phyloP scores from a whole-genome alignment of 1,140 invertebrate species.

The Alviniconcha marisindica region DNA sequence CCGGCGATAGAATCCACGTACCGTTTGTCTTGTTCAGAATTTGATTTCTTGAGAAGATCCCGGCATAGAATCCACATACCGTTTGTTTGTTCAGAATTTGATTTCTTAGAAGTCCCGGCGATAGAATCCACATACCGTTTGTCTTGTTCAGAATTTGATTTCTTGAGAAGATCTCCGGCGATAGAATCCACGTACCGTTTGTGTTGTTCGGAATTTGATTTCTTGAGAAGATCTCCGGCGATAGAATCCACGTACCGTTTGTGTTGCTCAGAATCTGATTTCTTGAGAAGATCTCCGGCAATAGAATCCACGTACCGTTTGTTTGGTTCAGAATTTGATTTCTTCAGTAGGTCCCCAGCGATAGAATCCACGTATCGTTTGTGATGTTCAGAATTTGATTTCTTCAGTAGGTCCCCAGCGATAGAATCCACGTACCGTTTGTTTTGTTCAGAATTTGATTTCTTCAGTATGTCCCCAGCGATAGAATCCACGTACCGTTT shows the following conservation, averaged over 20 bases:
- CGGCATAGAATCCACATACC: constrained; percentile 16
- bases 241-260: constrained; percentile 24
- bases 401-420: constrained; percentile 30
- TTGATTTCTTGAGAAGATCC: not conserved
- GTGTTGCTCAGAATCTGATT: not conserved
- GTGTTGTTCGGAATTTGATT: not conserved
- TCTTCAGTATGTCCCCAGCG: constrained; percentile 36
- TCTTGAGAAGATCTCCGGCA: constrained; percentile 23
- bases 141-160: not conserved
- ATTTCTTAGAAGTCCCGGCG: not conserved
- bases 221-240: constrained; percentile 18
- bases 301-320: constrained; percentile 38
- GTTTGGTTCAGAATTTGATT: not conserved
- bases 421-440: constrained; percentile 42
- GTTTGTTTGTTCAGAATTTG: not conserved
- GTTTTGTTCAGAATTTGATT: not conserved
- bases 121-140: not conserved
- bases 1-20: not conserved
- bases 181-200: constrained; percentile 29
- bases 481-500: constrained; percentile 40
- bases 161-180: constrained; percentile 4
- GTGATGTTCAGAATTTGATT: not conserved
- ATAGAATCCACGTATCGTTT: constrained; percentile 42
- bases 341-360: constrained; percentile 34
- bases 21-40: not conserved